Base-by-base conservation (phyloP, 2,797 vertebrate genomes). In the Miichthys miiuy region DNA sequence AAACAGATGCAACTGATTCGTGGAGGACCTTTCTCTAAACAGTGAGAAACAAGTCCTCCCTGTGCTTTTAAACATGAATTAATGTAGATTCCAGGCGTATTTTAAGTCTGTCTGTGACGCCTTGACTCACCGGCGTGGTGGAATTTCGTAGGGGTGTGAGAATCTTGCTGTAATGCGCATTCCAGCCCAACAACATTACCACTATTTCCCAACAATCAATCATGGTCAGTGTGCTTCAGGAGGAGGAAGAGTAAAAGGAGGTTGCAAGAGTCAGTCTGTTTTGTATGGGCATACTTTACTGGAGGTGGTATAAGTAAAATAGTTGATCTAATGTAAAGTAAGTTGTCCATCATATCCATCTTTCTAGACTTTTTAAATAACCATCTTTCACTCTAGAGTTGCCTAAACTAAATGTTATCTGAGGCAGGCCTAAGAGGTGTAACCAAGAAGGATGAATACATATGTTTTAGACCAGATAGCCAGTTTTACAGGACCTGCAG, bases 81-180 rank as follows among this genome's bases (percentile, higher is more conserved):
- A 93, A 93, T 94, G 89, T 87, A 90, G 93, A 95, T 95, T 95
- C 91, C 94, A 89, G 89, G 77, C 90, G 85, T 93, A 93, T 93
- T 93, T 93, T 81, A 77, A 77, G 87, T 77, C 90, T 18, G 82
- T 81, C 88, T 91, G 89, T 85, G 91, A 95, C 47, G 90, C 92
- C 91, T 89, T 80, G 72, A 92, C 89, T 94, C 91, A 91, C 90
- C 89, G 83, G 86, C 56, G 58, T 17, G 46, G 83, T 91, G 95
- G 94, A 94, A 95, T 95, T 93, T 94, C 79, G 91, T 92, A 95
- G 93, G 94, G 93, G 94, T 95, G 94, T 87, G 91, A 93, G 93
- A 92, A 93, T 92, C 88, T 89, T 14, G 68, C 89, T 72, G 92
- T 95, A 95, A 95, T 95, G 90, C 78, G 88, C 94, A 95, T 95